Base-by-base conservation (phyloP, 2,888 invertebrate genomes). In the Torymus texanus region DNA sequence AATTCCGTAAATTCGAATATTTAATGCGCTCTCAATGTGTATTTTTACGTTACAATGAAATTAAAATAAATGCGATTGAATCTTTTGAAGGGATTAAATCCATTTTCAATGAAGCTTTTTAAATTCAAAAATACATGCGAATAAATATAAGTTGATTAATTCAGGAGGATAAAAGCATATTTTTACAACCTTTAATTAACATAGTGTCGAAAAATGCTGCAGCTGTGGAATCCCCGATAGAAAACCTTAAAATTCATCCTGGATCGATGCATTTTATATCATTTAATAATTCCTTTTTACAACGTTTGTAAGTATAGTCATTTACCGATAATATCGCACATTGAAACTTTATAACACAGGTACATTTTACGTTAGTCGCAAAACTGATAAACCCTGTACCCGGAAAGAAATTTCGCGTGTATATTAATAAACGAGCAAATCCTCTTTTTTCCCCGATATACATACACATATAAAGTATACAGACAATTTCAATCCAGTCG, bases 1-100 rank as follows among this genome's bases (percentile, higher is more conserved):
- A 79, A 77, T 76, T 73, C 58, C 72, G 78, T 59, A 81, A 81
- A 77, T 79, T 81, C 74, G 61, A 77, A 79, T 78, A 76, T 81
- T 76, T 81, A 81, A 81, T 79, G 81, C 67, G 56, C 66, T 59
- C 53, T 51, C n/a, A 65, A 55, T 62, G 67, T 63, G 68, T 68
- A 75, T 76, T 76, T 81, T 65, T 70, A 67, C 67, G 21, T 75
- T 71, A 78, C 78, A 78, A 79, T 75, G 78, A 70, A 77, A 79
- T 76, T 78, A 66, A 74, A 79, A 81, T 76, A 81, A 81, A 81
- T 79, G 76, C 70, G 51, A 78, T 78, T 62, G 68, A 76, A 72
- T 72, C 71, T 72, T 78, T 75, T 68, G 61, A 71, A 59, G 72
- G 68, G 72, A 78, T 72, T 78, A 67, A 81, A 68, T 78, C 72